phyloP scores from a whole-genome alignment of 2,113 vertebrate genomes.

The Probosciger aterrimus region DNA sequence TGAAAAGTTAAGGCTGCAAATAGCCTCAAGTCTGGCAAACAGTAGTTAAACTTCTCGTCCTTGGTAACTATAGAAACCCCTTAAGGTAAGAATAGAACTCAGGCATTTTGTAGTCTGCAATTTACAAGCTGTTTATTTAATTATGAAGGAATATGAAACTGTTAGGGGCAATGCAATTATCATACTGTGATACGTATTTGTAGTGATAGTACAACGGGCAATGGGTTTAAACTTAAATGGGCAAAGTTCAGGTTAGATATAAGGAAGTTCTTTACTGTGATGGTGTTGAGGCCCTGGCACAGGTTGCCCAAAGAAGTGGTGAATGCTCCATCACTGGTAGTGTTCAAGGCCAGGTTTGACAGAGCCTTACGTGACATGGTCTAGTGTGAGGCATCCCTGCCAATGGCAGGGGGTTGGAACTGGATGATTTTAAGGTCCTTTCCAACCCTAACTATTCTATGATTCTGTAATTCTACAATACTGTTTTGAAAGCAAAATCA shows the following conservation, averaged over 20 bases:
- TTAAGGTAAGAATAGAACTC: slow-evolving; percentile 71
- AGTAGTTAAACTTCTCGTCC: slow-evolving; percentile 75
- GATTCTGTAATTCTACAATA: not conserved
- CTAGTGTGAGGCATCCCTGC: not conserved
- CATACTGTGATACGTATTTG: not conserved
- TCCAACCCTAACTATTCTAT: not conserved
- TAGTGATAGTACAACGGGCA: not conserved
- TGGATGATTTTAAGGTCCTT: not conserved
- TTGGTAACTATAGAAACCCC: slow-evolving; percentile 84
- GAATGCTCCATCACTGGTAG: not conserved
- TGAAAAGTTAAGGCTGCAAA: slow-evolving; percentile 40
- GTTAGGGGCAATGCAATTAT: slow-evolving; percentile 68
- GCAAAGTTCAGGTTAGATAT: not conserved
- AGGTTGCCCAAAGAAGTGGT: not conserved
- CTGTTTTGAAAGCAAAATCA: slow-evolving; percentile 52
- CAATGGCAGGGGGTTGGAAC: not conserved
- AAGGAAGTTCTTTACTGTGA: not conserved
- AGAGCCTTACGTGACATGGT: not conserved
- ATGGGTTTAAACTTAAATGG: not conserved
- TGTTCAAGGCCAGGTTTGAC: not conserved
- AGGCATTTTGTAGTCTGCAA: slow-evolving; percentile 62
- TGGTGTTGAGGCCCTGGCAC: not conserved
- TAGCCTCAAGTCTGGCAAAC: slow-evolving; percentile 61
- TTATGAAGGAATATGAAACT: slow-evolving; percentile 69
- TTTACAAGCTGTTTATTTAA: slow-evolving; percentile 77